Conservation (phyloP, 2,113 vertebrate genomes). For the Cheilinus undulatus region DNA sequence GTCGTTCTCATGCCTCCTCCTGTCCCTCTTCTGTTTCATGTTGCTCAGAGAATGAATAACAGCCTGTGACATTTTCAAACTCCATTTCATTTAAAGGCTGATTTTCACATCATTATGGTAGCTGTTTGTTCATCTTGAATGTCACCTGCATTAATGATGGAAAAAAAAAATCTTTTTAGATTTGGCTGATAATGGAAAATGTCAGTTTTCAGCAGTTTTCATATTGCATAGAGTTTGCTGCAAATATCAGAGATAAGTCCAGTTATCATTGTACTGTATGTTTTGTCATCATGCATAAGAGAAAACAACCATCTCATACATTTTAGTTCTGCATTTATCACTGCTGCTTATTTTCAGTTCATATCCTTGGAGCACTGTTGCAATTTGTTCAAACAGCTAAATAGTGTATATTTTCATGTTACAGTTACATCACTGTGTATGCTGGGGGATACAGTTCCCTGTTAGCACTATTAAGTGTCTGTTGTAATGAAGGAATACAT, state of each 20-base stretch:
- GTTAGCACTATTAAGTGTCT: conserved; percentile 9
- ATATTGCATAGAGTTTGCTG: neutral
- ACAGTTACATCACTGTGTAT: neutral
- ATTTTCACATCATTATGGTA: neutral
- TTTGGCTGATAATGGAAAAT: neutral
- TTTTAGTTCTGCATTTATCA: too few species aligned
- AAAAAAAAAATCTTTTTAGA: neutral
- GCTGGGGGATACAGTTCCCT: neutral
- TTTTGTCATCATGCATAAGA: too few species aligned
- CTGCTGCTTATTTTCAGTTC: too few species aligned
- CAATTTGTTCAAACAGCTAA: too few species aligned
- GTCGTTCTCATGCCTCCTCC: neutral
- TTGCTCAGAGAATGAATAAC: neutral
- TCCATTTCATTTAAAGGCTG: neutral
- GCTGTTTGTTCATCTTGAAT: neutral
- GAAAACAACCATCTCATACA: too few species aligned
- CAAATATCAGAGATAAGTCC: neutral
- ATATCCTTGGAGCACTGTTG: too few species aligned
- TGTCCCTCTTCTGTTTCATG: neutral
- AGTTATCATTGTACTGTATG: neutral
- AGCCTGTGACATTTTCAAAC: conserved; percentile 1
- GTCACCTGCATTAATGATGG: neutral
- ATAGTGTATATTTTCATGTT: neutral
- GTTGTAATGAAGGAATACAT: conserved; percentile 41
- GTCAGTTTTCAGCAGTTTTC: neutral